These are phyloP conservation scores for Semicossyphus pulcher DNA, from an alignment of 2,113 vertebrate species.

Conservation along the genomic window DNA sequence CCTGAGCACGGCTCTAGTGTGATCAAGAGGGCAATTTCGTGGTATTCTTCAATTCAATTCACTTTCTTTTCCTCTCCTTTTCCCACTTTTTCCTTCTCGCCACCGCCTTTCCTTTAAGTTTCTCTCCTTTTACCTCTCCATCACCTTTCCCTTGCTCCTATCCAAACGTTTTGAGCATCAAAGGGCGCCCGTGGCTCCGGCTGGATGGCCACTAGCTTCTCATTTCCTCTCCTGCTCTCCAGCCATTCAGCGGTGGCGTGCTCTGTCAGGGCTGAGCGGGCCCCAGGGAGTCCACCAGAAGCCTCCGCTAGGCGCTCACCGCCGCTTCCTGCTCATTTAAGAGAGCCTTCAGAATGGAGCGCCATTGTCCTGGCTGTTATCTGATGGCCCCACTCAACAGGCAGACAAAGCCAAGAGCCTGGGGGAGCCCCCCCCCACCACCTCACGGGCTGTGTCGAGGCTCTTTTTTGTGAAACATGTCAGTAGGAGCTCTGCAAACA, in stretches of 20 bases:
- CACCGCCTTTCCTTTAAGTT: neutral
- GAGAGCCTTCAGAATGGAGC: slow-evolving; percentile 81
- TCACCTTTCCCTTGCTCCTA: slow-evolving; percentile 59
- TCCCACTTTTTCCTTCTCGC: neutral
- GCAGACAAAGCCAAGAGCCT: slow-evolving; percentile 82
- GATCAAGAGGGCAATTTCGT: too few relatives aligned
- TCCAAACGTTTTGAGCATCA: slow-evolving; percentile 73
- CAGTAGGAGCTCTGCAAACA: slow-evolving; percentile 39
- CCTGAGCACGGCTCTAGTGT: neutral
- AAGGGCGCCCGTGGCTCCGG: slow-evolving; percentile 80
- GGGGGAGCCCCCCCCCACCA: slow-evolving; percentile 47
- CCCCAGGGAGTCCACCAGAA: slow-evolving; percentile 83
- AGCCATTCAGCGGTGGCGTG: slow-evolving; percentile 75
- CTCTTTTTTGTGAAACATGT: slow-evolving; percentile 47
- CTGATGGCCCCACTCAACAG: slow-evolving; percentile 82
- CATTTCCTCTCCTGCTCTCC: slow-evolving; percentile 81
- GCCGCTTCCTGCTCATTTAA: slow-evolving; percentile 87
- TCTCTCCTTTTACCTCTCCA: slow-evolving; percentile 50
- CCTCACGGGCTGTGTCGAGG: slow-evolving; percentile 48
- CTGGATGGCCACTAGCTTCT: slow-evolving; percentile 83
- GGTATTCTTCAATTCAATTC: too few relatives aligned
- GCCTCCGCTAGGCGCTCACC: slow-evolving; percentile 77
- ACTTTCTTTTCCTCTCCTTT: neutral
- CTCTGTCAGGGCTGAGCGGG: slow-evolving; percentile 82
- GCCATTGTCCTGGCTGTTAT: slow-evolving; percentile 86